Evolutionary conservation across 2,888 invertebrate species (phyloP).

Genomic region (Meta bourneti): DNA sequence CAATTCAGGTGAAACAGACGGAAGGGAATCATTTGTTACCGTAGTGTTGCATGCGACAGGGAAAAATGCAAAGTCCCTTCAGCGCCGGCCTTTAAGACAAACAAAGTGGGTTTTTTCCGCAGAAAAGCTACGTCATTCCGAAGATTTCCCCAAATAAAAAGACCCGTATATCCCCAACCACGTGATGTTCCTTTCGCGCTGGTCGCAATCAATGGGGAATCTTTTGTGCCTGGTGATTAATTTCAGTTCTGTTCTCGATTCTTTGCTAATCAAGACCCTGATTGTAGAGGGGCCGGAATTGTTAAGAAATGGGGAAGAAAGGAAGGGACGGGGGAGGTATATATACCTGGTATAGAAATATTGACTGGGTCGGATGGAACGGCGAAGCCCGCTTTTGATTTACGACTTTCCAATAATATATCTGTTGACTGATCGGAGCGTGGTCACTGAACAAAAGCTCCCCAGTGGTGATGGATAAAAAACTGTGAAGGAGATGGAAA

Average conservation of each 20-base stretch:
- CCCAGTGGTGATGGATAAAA: constrained; percentile 37
- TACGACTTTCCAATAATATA: constrained; percentile 61
- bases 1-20: neutral
- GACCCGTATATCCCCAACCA: constrained; percentile 1
- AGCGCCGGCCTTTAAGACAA: too few species aligned
- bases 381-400: constrained; percentile 50
- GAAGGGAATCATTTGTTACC: constrained; percentile 27
- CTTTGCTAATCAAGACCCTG: constrained; percentile 41
- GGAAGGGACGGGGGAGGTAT: constrained; percentile 2
- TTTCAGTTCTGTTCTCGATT: constrained; percentile 45
- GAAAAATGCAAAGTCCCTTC: too few species aligned
- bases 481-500: constrained; percentile 16
- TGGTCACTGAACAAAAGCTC: constrained; percentile 49
- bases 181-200: constrained; percentile 9
- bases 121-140: constrained; percentile 1
- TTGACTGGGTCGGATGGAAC: constrained; percentile 33
- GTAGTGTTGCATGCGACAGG: neutral
- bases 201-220: constrained; percentile 33
- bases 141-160: constrained; percentile 22
- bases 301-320: constrained; percentile 40
- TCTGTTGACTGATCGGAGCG: constrained; percentile 54
- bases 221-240: constrained; percentile 49
- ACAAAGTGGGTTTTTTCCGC: too few species aligned
- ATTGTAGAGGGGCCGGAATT: constrained; percentile 7
- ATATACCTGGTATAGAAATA: constrained; percentile 47